Percentiles rank a stretch among this genome's conserved stretches.
These are phyloP conservation scores for Tenualosa ilisha DNA, from an alignment of 2,797 vertebrate species.

Conservation along the genomic window DNA sequence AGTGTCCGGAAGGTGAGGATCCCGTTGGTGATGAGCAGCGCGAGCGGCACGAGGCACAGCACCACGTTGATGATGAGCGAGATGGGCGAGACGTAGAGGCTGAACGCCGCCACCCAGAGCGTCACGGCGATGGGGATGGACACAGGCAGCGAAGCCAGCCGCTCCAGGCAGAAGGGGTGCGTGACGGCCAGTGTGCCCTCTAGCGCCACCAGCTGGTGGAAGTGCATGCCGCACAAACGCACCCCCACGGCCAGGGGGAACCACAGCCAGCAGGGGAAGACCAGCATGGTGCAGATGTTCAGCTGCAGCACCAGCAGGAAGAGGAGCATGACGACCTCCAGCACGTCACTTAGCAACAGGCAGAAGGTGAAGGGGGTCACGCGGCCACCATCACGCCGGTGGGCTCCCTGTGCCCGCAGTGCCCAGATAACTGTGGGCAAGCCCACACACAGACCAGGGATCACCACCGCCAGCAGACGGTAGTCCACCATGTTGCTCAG, in stretches of 20 bases:
- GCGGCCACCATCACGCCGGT: not conserved
- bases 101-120: not conserved
- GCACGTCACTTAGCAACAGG: not conserved
- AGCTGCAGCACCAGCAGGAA: not conserved
- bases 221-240: constrained; percentile 4
- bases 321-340: not conserved
- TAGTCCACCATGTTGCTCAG: not conserved
- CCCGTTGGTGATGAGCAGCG: not conserved
- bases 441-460: not conserved
- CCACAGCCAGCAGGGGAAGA: not conserved
- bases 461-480: constrained; percentile 8
- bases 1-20: not conserved
- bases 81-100: not conserved
- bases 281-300: not conserved
- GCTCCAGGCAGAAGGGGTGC: constrained; percentile 13
- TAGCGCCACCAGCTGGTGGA: constrained; percentile 10
- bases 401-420: not conserved
- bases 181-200: not conserved
- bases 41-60: constrained; percentile 1
- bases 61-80: not conserved
- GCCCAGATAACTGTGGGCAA: not conserved
- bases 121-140: not conserved
- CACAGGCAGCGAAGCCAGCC: not conserved
- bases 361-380: not conserved
- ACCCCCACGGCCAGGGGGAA: not conserved